These are phyloP conservation scores for Dryococelus australis DNA, from an alignment of 2,888 invertebrate genomes.

Conservation along the genomic window DNA sequence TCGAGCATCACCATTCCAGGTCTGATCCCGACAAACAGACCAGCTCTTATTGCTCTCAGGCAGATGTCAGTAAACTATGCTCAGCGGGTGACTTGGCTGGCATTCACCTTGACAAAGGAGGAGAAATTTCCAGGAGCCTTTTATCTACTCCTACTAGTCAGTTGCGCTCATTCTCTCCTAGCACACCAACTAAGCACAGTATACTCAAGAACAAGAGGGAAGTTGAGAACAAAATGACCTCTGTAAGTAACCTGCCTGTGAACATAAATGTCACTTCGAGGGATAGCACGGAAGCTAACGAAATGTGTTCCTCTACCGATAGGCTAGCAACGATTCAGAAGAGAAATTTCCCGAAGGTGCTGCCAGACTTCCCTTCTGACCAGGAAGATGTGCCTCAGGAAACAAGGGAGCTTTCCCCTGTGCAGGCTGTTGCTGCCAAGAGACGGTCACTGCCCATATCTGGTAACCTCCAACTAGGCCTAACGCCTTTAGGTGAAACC, in stretches of 20 bases:
- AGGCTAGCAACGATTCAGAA: conserved; percentile 76
- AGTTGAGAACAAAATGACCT: conserved; percentile 52
- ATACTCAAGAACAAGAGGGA: conserved; percentile 37
- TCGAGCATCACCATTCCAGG: conserved; percentile 70
- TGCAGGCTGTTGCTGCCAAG: conserved; percentile 58
- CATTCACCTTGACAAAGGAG: background rate
- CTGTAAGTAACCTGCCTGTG: conserved; percentile 49
- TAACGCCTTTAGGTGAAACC: background rate
- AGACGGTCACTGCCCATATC: conserved; percentile 71
- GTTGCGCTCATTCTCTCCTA: background rate
- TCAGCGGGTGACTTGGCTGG: background rate
- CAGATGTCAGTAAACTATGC: background rate
- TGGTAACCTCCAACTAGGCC: conserved; percentile 51
- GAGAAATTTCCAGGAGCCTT: background rate
- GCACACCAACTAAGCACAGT: background rate
- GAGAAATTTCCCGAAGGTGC: conserved; percentile 83
- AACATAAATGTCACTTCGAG: conserved; percentile 81
- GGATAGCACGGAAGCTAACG: conserved; percentile 62
- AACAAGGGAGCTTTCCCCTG: conserved; percentile 30
- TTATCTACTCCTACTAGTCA: background rate
- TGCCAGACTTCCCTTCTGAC: conserved; percentile 70
- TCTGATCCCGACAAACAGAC: conserved; percentile 65
- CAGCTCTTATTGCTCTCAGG: background rate
- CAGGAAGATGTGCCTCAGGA: conserved; percentile 9
- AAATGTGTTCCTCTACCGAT: conserved; percentile 65